Conservation (phyloP, 2,113 vertebrate species). For the Cathartes aura region DNA sequence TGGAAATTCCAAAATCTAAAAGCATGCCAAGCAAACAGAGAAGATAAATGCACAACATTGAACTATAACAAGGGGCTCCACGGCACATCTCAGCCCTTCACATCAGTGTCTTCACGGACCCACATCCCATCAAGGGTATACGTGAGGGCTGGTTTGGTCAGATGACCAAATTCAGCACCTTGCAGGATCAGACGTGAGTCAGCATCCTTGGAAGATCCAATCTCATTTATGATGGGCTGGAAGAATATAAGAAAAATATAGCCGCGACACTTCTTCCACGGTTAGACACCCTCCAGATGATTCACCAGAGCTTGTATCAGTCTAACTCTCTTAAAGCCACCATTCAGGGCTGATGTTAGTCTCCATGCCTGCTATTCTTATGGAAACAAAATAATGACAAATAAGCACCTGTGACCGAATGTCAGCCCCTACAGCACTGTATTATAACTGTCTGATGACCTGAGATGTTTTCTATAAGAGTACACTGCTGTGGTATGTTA, state of each 20-base stretch:
- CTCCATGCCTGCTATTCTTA: not conserved
- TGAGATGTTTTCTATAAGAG: not conserved
- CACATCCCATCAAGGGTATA: not conserved
- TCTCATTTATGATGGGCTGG: not conserved
- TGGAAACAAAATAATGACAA: not conserved
- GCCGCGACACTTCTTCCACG: not conserved
- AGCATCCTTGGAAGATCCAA: not conserved
- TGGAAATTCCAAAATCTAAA: not conserved
- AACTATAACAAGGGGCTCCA: not conserved
- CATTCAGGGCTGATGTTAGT: not conserved
- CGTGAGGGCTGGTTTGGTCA: fast-evolving
- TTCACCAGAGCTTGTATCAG: not conserved
- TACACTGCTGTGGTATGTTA: not conserved
- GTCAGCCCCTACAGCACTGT: not conserved
- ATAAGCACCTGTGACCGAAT: not conserved
- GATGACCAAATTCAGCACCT: not conserved
- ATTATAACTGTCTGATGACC: not conserved
- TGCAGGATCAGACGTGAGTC: not conserved
- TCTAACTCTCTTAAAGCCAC: not conserved
- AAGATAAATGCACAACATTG: not conserved
- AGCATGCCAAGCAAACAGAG: not conserved
- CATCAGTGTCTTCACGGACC: not conserved
- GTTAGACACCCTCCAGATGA: not conserved
- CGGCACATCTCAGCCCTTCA: not conserved
- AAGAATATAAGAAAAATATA: not conserved